Percentiles rank a stretch among this genome's conserved stretches.
These are phyloP conservation scores for Elysia crispata DNA, from an alignment of 2,888 invertebrate genomes.

Conservation along the genomic window DNA sequence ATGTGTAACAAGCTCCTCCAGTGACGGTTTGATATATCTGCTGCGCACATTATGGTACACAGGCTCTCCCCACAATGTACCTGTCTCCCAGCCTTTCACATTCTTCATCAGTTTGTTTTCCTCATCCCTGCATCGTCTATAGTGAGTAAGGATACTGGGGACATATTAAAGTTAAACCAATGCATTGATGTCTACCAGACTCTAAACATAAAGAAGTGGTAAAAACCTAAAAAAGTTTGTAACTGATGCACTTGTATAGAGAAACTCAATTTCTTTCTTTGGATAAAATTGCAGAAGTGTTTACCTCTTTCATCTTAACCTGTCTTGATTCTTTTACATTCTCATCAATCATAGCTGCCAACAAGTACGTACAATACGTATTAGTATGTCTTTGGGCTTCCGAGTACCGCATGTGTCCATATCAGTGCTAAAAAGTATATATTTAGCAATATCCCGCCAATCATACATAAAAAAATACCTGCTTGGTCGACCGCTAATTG, in stretches of 20 bases:
- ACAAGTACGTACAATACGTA: too few relatives aligned
- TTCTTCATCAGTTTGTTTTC: constrained; percentile 92
- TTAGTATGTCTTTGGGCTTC: too few relatives aligned
- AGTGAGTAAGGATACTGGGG: constrained; percentile 84
- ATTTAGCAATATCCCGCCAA: too few relatives aligned
- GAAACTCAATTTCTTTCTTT: not conserved
- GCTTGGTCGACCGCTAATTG: too few relatives aligned
- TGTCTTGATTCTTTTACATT: too few relatives aligned
- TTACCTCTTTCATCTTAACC: too few relatives aligned
- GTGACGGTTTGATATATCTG: constrained; percentile 82
- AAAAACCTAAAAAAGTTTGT: not conserved
- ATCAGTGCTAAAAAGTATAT: too few relatives aligned
- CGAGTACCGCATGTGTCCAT: too few relatives aligned
- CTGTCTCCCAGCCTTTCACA: constrained; percentile 93
- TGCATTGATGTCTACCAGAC: too few relatives aligned
- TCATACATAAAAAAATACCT: too few relatives aligned
- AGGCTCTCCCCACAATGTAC: constrained; percentile 91
- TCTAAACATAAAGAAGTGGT: not conserved
- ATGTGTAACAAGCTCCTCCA: constrained; percentile 85
- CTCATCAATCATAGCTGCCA: too few relatives aligned
- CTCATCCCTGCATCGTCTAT: constrained; percentile 88
- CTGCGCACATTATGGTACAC: constrained; percentile 86
- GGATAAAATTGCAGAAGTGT: not conserved
- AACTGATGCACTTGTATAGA: not conserved
- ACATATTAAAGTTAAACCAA: not conserved